phyloP scores from a whole-genome alignment of 2,113 vertebrate genomes.

The Notiomystis cincta region DNA sequence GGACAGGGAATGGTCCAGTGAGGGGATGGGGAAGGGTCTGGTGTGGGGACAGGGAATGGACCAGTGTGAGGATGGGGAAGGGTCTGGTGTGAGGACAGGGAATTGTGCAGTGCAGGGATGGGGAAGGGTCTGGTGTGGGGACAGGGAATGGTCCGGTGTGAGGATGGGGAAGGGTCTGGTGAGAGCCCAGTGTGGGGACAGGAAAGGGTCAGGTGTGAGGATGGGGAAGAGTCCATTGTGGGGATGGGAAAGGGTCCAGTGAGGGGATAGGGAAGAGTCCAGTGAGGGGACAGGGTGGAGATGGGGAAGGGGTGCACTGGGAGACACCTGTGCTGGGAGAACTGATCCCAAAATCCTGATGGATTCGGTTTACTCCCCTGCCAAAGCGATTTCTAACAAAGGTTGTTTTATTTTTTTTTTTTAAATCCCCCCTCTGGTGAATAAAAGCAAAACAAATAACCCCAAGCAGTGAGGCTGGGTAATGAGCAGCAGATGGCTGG shows the following conservation, averaged over 20 bases:
- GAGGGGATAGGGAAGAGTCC: accelerated
- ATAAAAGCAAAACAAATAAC: conserved; percentile 16
- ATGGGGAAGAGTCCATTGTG: neutral
- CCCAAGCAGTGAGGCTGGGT: neutral
- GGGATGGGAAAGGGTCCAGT: neutral
- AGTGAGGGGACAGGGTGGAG: too few species aligned
- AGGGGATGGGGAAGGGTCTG: neutral
- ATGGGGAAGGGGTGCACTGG: neutral
- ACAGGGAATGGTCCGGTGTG: accelerated
- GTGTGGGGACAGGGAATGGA: accelerated
- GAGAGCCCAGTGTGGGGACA: too few species aligned
- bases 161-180: neutral
- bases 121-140: neutral
- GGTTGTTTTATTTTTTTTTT: neutral
- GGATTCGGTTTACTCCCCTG: accelerated
- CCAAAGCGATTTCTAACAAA: neutral
- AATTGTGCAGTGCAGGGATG: neutral
- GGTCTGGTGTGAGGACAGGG: accelerated
- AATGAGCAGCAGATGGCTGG: conserved; percentile 28
- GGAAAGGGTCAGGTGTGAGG: accelerated
- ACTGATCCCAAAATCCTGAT: accelerated
- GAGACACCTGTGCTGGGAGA: neutral
- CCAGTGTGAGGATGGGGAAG: neutral
- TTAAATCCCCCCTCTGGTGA: neutral
- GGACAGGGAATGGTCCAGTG: neutral